Percentiles rank a stretch among this genome's conserved stretches.
Conservation (phyloP, 2,797 vertebrate genomes). For the Halcyon chelicuti region DNA sequence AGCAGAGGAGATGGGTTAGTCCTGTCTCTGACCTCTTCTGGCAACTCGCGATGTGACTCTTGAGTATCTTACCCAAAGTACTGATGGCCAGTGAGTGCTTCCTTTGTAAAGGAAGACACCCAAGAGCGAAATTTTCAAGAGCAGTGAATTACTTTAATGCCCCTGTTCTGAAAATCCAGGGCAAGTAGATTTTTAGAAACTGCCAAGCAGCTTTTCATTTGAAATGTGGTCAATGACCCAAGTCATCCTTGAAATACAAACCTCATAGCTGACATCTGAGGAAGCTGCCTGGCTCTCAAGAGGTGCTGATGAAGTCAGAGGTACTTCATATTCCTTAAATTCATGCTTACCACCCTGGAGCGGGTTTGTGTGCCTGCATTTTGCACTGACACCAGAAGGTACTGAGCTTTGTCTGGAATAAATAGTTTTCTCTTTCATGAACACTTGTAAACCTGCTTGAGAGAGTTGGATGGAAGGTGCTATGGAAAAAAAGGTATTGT, state of each 20-base stretch:
- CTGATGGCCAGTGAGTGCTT: background rate
- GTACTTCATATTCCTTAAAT: background rate
- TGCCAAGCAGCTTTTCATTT: background rate
- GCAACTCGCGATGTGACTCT: background rate
- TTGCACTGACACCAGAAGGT: background rate
- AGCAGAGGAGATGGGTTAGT: background rate
- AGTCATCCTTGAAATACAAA: background rate
- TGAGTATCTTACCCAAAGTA: background rate
- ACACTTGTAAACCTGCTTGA: background rate
- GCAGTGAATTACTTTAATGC: background rate
- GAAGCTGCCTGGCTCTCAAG: background rate
- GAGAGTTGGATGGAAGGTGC: background rate
- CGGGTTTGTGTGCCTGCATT: background rate
- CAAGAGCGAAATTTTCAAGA: background rate
- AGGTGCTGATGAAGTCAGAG: background rate
- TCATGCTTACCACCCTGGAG: background rate
- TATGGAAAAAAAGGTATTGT: background rate
- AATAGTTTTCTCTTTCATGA: background rate
- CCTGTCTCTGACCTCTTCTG: background rate
- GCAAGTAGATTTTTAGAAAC: background rate
- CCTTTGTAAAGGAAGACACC: background rate
- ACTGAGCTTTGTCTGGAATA: background rate
- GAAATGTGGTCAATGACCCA: background rate
- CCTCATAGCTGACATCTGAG: background rate
- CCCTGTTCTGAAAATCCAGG: background rate